phyloP scores from a whole-genome alignment of 2,797 vertebrate species.

The Squalus acanthias region DNA sequence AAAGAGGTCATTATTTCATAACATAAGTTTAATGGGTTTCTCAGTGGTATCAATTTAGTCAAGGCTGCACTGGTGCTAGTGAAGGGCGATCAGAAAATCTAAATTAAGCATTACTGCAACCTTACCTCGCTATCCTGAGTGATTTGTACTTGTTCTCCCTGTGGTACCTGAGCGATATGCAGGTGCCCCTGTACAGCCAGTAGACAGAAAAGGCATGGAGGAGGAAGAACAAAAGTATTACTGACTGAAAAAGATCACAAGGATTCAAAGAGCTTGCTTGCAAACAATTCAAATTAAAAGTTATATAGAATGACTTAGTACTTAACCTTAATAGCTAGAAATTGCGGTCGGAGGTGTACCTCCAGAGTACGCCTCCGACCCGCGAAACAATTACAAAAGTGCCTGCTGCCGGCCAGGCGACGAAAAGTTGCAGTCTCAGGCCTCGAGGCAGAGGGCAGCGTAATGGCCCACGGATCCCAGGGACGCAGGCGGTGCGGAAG shows the following conservation, averaged over 20 bases:
- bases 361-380: too few species aligned
- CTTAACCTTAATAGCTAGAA: neutral
- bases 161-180: slow-evolving; percentile 96
- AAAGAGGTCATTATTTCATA: neutral
- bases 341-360: too few species aligned
- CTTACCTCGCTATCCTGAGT: slow-evolving; percentile 97
- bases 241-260: neutral
- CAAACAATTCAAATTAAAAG: slow-evolving; percentile 1
- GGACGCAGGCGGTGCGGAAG: too few species aligned
- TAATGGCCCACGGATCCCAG: too few species aligned
- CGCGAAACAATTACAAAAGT: too few species aligned
- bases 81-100: neutral
- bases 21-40: neutral
- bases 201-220: slow-evolving; percentile 49
- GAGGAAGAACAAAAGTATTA: slow-evolving; percentile 23
- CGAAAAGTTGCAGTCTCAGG: too few species aligned
- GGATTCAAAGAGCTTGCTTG: neutral
- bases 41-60: neutral
- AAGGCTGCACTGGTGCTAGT: neutral
- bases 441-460: too few species aligned
- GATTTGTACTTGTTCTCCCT: slow-evolving; percentile 98
- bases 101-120: neutral
- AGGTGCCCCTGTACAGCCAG: slow-evolving; percentile 93
- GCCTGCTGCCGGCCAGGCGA: too few species aligned
- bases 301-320: neutral